Percentiles rank a stretch among this genome's conserved stretches.
Conservation (phyloP, 35 echinoderm and acorn worm species). For the Lytechinus pictus region DNA sequence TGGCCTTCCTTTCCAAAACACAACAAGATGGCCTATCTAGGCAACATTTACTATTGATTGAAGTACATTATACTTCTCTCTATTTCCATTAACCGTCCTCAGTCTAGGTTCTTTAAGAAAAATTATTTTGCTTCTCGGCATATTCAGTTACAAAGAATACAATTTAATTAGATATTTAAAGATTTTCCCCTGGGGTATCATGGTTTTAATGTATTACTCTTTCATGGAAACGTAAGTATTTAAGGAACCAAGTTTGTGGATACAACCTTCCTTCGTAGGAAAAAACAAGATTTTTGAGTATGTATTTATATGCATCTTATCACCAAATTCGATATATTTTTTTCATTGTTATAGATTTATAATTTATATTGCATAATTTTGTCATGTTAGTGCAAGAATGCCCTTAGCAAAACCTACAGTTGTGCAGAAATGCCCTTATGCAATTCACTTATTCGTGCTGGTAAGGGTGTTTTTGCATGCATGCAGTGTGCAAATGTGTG, state of each 20-base stretch:
- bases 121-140: background rate
- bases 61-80: background rate
- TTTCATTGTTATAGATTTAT: too few species aligned
- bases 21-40: background rate
- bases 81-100: background rate
- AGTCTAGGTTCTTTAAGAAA: background rate
- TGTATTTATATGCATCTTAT: too few species aligned
- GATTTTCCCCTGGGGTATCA: background rate
- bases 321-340: too few species aligned
- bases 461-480: too few species aligned
- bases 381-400: too few species aligned
- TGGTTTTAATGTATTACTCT: background rate
- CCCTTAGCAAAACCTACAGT: too few species aligned
- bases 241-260: background rate
- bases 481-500: too few species aligned
- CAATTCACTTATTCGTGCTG: too few species aligned
- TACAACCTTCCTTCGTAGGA: too few species aligned
- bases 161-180: background rate
- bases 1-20: background rate
- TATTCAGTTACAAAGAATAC: background rate
- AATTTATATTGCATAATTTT: too few species aligned
- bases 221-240: background rate
- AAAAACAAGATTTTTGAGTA: too few species aligned
- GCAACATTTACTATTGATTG: background rate
- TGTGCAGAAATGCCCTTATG: too few species aligned